Base-by-base conservation (phyloP, 2,113 vertebrate genomes). In the Ascaphus truei region DNA sequence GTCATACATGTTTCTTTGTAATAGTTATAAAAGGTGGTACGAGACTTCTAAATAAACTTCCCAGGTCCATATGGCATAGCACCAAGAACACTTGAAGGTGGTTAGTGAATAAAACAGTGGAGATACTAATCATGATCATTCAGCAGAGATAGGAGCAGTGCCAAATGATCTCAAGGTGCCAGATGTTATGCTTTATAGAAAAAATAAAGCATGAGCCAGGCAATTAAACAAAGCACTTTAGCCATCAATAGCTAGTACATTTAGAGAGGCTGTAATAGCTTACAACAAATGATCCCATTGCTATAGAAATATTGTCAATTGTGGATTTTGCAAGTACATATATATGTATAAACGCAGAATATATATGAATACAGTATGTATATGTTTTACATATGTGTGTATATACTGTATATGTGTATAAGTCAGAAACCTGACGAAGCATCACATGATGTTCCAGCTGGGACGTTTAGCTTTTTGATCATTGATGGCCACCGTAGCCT, bases 71-170 rank as follows among this genome's bases (percentile, higher is more conserved):
- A 71, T 71, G 67, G 67, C 67, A 71, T 34, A 2, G 26, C 52
- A 45, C 67, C 67, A 61, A 71, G 67, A 71, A 71, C 67, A 71
- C 45, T 71, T 71, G 67, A 71, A 71, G 67, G 67, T 71, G 57
- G 67, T 61, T 71, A 61, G 67, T 61, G 67, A 61, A 61, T 71
- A 71, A n/a, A 71, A 71, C 56, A 71, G 56, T 29, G 45, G 16
- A 41, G 57, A 61, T 52, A 52, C 67, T 71, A 71, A 71, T 71
- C 67, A 71, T 71, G 67, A 71, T 71, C 57, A 71, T 61, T 71
- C 57, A 48, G 34, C 33, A 60, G 30, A 69, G 66, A 60, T 48
- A 59, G 56, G n/a, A 71, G 33, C 16, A 5, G 33, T 29, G 57
- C 45, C 57, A 61, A 60, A 71, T 37, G 67, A 71, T 57, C 67